phyloP scores from a whole-genome alignment of 2,888 invertebrate genomes.

The Eilema sororculum region DNA sequence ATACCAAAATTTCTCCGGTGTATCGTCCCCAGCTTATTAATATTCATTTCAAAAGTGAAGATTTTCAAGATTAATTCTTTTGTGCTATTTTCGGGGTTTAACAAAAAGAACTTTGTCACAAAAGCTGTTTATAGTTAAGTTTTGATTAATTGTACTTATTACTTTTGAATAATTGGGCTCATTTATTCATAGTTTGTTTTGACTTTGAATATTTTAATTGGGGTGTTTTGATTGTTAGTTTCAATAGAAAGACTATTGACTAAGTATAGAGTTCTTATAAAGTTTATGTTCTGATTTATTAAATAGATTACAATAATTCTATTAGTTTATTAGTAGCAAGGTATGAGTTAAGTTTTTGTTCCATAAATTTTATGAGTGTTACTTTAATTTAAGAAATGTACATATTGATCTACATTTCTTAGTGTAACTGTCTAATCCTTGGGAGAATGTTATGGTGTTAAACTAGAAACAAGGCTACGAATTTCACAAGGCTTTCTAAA shows the following conservation, averaged over 20 bases:
- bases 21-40: conserved; percentile 65
- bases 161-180: conserved; percentile 58
- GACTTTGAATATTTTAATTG: conserved; percentile 37
- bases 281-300: background rate
- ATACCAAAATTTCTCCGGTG: conserved; percentile 57
- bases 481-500: background rate
- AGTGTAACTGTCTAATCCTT: background rate
- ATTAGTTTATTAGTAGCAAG: background rate
- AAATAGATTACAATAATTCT: background rate
- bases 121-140: conserved; percentile 64
- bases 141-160: conserved; percentile 72
- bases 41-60: conserved; percentile 65
- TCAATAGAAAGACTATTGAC: conserved; percentile 6
- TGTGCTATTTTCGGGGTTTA: conserved; percentile 71
- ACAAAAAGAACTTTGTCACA: conserved; percentile 70
- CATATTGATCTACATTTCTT: background rate
- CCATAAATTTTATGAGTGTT: background rate
- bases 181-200: conserved; percentile 39
- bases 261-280: background rate
- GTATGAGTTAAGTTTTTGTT: background rate
- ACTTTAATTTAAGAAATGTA: too few relatives aligned
- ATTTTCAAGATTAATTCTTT: conserved; percentile 81
- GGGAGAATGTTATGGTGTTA: background rate
- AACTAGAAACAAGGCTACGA: background rate
- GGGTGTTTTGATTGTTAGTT: conserved; percentile 28